Conservation (phyloP, 2,797 vertebrate species). For the Rhinophrynus dorsalis region DNA sequence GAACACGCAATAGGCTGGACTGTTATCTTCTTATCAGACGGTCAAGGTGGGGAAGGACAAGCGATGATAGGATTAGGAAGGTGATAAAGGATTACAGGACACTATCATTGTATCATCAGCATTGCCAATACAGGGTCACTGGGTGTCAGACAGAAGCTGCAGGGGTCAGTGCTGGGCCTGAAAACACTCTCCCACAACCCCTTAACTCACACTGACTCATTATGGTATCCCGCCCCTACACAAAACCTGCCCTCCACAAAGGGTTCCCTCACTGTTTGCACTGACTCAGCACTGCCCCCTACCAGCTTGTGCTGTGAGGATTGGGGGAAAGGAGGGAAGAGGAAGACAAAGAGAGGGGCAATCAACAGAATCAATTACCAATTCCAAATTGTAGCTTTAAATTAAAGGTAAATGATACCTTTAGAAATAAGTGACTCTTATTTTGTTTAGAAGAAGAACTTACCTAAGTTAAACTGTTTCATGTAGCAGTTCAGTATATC, state of each 20-base stretch:
- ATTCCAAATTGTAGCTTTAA: constrained; percentile 22
- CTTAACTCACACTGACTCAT: not conserved
- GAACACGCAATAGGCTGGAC: constrained; percentile 87
- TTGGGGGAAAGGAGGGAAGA: constrained; percentile 54
- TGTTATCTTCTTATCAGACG: constrained; percentile 72
- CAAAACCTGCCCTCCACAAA: not conserved
- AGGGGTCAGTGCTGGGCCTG: constrained; percentile 61
- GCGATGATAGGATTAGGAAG: constrained; percentile 77
- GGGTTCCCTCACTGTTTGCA: not conserved
- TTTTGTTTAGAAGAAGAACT: no score
- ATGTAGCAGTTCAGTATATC: no score
- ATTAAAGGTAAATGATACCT: no score
- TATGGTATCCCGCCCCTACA: not conserved
- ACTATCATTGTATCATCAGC: constrained; percentile 65
- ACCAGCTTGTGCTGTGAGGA: constrained; percentile 73
- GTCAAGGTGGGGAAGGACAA: constrained; percentile 76
- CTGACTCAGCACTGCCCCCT: constrained; percentile 64
- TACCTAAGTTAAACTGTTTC: no score
- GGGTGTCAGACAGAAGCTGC: constrained; percentile 70
- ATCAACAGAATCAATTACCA: constrained; percentile 22
- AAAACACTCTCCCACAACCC: not conserved
- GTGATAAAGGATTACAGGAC: constrained; percentile 59
- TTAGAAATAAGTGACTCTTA: no score
- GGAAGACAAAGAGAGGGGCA: constrained; percentile 50
- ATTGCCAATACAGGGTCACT: constrained; percentile 65